Percentiles rank a stretch among this genome's conserved stretches.
phyloP scores from a whole-genome alignment of 2,888 invertebrate species.

The Neuroscelio doddi region DNA sequence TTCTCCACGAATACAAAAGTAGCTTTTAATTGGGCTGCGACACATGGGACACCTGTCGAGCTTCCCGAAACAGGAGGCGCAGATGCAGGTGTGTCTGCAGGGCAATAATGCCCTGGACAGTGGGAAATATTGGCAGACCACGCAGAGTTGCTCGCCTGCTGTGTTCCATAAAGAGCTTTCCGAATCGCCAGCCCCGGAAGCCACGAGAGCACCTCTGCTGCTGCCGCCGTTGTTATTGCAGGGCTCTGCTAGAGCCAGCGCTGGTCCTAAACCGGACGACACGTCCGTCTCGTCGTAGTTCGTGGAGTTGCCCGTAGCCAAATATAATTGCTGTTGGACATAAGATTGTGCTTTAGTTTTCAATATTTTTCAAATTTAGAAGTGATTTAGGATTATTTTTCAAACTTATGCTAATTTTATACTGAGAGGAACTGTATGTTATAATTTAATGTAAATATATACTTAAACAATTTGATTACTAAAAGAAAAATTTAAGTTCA shows the following conservation, averaged over 20 bases:
- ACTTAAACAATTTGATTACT: too few relatives aligned
- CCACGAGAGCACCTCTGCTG: slow-evolving; percentile 62
- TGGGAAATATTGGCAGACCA: slow-evolving; percentile 87
- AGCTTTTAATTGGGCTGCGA: slow-evolving; percentile 85
- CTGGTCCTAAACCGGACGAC: slow-evolving; percentile 65
- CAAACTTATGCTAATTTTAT: too few relatives aligned
- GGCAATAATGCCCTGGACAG: slow-evolving; percentile 87
- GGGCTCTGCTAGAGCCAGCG: slow-evolving; percentile 75
- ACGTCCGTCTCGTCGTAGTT: slow-evolving; percentile 74
- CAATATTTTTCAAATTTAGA: too few relatives aligned
- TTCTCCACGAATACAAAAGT: slow-evolving; percentile 87
- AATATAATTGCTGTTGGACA: slow-evolving; percentile 80
- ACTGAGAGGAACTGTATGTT: too few relatives aligned
- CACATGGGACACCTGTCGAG: slow-evolving; percentile 91
- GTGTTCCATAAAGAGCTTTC: slow-evolving; percentile 75
- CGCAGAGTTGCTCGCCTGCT: slow-evolving; percentile 80
- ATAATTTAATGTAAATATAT: too few relatives aligned
- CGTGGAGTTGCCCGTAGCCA: slow-evolving; percentile 80
- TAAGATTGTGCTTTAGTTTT: neutral
- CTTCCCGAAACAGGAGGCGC: slow-evolving; percentile 85
- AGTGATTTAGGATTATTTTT: too few relatives aligned
- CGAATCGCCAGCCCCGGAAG: slow-evolving; percentile 69
- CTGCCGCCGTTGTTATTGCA: slow-evolving; percentile 63
- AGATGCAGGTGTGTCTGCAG: slow-evolving; percentile 89
- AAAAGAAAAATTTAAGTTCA: too few relatives aligned